Evolutionary conservation across 1,140 invertebrate species (phyloP), one percentile per base, ranked within the genome.

Genomic region (Globodera ellingtonae): DNA sequence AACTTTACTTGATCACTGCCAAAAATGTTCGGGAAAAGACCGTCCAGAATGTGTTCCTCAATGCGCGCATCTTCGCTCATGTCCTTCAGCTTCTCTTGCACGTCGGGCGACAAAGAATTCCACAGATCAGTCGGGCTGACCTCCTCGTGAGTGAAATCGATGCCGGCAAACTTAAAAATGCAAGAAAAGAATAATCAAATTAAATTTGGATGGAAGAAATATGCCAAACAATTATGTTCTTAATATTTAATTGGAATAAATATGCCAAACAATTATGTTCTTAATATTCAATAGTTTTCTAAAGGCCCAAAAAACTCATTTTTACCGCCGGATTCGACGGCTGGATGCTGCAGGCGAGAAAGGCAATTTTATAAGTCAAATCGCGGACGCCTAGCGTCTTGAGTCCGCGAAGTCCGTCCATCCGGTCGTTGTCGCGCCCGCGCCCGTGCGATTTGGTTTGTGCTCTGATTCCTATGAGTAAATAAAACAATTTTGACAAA

Each of bases 1-100:
- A 94, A 92, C 89, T 99, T 99, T 0, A 99, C 94, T 90, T 99
- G 96, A 83, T 98, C 97, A 90, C 96, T 98, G 59, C 97, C 98
- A 89, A 98, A 96, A 88, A 99, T 95, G 15, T 96, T 94, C 0
- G 98, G 96, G 88, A 99, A 99, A 8, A 99, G 91, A 87, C 95
- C 96, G 44, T 92, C 92, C 21, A 95, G 95, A 10, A 99, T 91
- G 90, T 99, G 98, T 56, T 94, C 92, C 89, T 96, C 97, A 0
- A 99, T 90, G 90, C 96, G 94, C 83, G 93, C 72, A 93, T 99
- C 97, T 79, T 93, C 92, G 69, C 94, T 95, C 97, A 99, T 99
- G 85, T 97, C 94, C 87, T 97, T 98, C 72, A 99, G 93, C 90
- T 94, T 95, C 83, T 95, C 93, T 95, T 95, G 98, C 89, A 99